Evolutionary conservation across 92 coral and sea anemone genomes (phyloP).

Genomic region (Zoanthus gigantus): DNA sequence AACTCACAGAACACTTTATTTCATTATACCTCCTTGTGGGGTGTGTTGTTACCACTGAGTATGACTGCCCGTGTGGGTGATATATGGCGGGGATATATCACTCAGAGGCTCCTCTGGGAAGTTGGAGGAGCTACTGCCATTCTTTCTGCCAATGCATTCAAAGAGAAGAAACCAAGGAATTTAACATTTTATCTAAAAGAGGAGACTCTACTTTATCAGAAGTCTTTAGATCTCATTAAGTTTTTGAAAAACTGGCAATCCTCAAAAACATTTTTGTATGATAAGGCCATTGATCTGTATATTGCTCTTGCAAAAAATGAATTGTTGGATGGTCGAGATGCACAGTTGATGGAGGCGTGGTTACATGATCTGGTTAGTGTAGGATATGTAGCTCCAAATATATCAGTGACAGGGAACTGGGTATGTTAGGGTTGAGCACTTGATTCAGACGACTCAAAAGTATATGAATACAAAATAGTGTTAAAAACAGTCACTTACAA

Average conservation of each 20-base stretch:
- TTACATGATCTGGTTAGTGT: conserved; percentile 39
- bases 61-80: conserved; percentile 18
- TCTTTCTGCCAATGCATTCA: conserved; percentile 32
- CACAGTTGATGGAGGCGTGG: conserved; percentile 46
- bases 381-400: conserved; percentile 32
- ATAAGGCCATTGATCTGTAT: conserved; percentile 19
- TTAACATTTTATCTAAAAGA: neutral
- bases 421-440: neutral
- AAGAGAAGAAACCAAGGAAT: neutral
- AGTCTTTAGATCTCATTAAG: conserved; percentile 14
- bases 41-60: conserved; percentile 41
- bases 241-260: conserved; percentile 32
- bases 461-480: no score
- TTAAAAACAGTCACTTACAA: no score
- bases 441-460: no score
- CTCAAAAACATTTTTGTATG: conserved; percentile 13
- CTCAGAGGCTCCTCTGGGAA: conserved; percentile 37
- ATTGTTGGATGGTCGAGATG: conserved; percentile 23
- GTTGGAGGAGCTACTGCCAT: conserved; percentile 5
- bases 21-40: conserved; percentile 42
- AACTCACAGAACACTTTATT: conserved; percentile 31
- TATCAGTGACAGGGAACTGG: neutral
- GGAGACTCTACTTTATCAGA: conserved; percentile 23
- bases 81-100: conserved; percentile 37
- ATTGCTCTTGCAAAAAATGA: conserved; percentile 21